phyloP scores from a whole-genome alignment of 1,140 invertebrate genomes.

The Elysia chlorotica region DNA sequence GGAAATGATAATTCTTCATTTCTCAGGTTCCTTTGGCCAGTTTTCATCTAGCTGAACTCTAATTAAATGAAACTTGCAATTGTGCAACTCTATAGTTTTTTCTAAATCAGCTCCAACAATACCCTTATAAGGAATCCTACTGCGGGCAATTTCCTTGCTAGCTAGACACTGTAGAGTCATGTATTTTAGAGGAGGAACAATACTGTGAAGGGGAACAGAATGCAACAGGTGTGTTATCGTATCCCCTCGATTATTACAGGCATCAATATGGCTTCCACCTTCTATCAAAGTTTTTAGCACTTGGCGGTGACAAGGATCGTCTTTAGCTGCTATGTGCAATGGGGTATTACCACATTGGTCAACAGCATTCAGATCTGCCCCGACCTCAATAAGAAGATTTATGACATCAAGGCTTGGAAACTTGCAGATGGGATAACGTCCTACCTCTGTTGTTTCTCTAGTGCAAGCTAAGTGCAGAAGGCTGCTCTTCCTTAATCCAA shows the following conservation, averaged over 20 bases:
- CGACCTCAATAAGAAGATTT: constrained; percentile 78
- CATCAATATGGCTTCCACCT: constrained; percentile 84
- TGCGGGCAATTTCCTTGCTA: constrained; percentile 74
- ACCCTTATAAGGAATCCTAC: constrained; percentile 73
- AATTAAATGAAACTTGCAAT: constrained; percentile 22
- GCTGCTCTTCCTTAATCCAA: constrained; percentile 76
- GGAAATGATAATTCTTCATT: too few relatives aligned
- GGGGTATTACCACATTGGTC: constrained; percentile 79
- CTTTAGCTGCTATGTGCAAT: constrained; percentile 75
- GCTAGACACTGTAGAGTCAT: constrained; percentile 81
- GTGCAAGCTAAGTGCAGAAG: constrained; percentile 83
- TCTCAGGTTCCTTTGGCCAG: constrained; percentile 17
- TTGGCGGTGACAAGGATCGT: constrained; percentile 64
- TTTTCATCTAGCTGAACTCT: constrained; percentile 19
- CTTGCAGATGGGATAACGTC: constrained; percentile 75
- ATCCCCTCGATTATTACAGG: constrained; percentile 78
- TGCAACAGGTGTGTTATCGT: constrained; percentile 72
- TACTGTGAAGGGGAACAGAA: constrained; percentile 73
- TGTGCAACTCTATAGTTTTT: constrained; percentile 80
- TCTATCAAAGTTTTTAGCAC: constrained; percentile 75
- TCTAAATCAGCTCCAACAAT: constrained; percentile 75
- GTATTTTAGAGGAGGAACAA: constrained; percentile 73
- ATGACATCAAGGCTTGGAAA: constrained; percentile 79
- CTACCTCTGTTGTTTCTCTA: constrained; percentile 64
- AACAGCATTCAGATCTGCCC: constrained; percentile 76